These are phyloP conservation scores for Calephelis virginiensis DNA, from an alignment of 1,140 invertebrate genomes.

Conservation along the genomic window DNA sequence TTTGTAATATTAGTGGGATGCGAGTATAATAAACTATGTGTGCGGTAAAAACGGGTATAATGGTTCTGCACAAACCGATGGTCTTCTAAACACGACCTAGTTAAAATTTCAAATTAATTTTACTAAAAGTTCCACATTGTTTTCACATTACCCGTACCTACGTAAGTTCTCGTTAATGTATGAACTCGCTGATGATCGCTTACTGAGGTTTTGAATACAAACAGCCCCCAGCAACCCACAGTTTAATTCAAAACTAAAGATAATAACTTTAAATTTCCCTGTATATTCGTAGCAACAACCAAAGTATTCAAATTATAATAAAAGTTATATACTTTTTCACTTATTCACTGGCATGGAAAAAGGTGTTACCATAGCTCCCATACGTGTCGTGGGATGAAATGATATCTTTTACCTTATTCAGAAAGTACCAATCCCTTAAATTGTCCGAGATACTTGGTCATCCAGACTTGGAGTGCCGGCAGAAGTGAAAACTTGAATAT, in stretches of 20 bases:
- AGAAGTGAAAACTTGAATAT: too few relatives aligned
- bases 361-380: too few relatives aligned
- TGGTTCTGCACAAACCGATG: too few relatives aligned
- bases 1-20: not conserved
- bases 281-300: not conserved
- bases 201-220: slow-evolving; percentile 8
- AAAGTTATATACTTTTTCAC: too few relatives aligned
- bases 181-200: not conserved
- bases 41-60: too few relatives aligned
- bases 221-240: slow-evolving; percentile 12
- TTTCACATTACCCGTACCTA: not conserved
- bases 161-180: slow-evolving; percentile 11
- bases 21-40: too few relatives aligned
- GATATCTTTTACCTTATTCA: too few relatives aligned
- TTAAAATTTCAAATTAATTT: slow-evolving; percentile 2
- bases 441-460: too few relatives aligned
- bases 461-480: too few relatives aligned
- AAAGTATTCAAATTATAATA: not conserved
- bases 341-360: too few relatives aligned
- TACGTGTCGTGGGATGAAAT: too few relatives aligned
- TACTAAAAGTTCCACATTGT: not conserved
- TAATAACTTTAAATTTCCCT: slow-evolving; percentile 8
- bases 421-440: too few relatives aligned
- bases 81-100: not conserved
- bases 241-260: slow-evolving; percentile 1